Evolutionary conservation across 2,888 invertebrate species (phyloP).

Genomic region (Chalcosyrphus nemorum): DNA sequence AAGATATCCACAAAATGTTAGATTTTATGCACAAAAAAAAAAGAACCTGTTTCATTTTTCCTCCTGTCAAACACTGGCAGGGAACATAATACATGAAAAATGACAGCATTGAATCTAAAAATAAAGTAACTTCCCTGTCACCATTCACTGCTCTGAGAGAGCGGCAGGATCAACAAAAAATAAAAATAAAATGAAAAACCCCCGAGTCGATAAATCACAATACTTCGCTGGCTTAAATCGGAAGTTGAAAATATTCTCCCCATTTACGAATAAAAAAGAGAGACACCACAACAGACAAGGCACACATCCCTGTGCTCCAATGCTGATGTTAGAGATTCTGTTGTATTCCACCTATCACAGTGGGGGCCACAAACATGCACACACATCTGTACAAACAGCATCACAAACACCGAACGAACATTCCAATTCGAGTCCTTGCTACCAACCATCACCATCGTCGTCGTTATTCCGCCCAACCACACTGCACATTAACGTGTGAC

Average conservation of each 20-base stretch:
- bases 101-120: slow-evolving; percentile 17
- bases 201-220: slow-evolving; percentile 64
- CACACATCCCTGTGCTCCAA: slow-evolving; percentile 1
- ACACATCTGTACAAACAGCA: slow-evolving; percentile 9
- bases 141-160: slow-evolving; percentile 7
- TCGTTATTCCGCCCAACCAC: background rate
- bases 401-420: slow-evolving; percentile 9
- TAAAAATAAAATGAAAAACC: slow-evolving; percentile 2
- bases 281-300: slow-evolving; percentile 1
- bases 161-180: slow-evolving; percentile 25
- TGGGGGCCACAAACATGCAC: slow-evolving; percentile 14
- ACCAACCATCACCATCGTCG: background rate
- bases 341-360: slow-evolving; percentile 2
- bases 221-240: slow-evolving; percentile 20
- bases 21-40: background rate
- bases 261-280: background rate
- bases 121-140: background rate
- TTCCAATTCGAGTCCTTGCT: slow-evolving; percentile 2
- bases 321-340: slow-evolving; percentile 10
- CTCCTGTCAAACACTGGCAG: slow-evolving; percentile 33
- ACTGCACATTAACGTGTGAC: slow-evolving; percentile 11
- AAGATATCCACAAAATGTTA: too few relatives aligned
- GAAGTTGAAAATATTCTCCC: slow-evolving; percentile 22
- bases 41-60: slow-evolving; percentile 8
- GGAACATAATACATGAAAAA: slow-evolving; percentile 36